Conservation (phyloP, 2,113 vertebrate genomes). For the Bos javanicus region DNA sequence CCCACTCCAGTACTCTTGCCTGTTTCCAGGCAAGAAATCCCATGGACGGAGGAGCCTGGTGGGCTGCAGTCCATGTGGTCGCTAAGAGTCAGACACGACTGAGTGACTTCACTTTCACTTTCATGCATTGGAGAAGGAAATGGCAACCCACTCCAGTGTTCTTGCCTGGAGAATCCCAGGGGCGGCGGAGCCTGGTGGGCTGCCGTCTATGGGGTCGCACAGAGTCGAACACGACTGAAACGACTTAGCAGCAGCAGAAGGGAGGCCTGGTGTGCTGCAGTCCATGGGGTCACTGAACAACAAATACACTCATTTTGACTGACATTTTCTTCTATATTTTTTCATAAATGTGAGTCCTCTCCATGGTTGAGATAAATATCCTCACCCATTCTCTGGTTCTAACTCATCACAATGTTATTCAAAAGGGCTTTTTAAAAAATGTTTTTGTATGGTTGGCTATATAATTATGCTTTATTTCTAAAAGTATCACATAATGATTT, state of each 20-base stretch:
- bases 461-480: conserved; percentile 57
- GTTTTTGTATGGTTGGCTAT: conserved; percentile 19
- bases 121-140: too few relatives aligned
- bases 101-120: too few relatives aligned
- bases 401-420: conserved; percentile 36
- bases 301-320: neutral
- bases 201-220: too few relatives aligned
- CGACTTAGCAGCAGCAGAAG: too few relatives aligned
- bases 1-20: too few relatives aligned
- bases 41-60: too few relatives aligned
- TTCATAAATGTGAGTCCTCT: neutral
- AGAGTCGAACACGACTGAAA: too few relatives aligned
- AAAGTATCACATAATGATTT: conserved; percentile 42
- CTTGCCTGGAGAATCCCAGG: too few relatives aligned
- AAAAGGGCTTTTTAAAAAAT: conserved; percentile 25
- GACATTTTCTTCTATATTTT: neutral
- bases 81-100: fast-evolving
- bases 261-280: neutral
- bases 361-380: conserved; percentile 17
- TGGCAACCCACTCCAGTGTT: too few relatives aligned
- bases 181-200: fast-evolving
- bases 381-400: neutral
- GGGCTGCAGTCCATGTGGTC: too few relatives aligned
- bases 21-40: too few relatives aligned
- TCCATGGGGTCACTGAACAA: neutral